These are phyloP conservation scores for Acanthosoma haemorrhoidale DNA, from an alignment of 2,888 invertebrate genomes.

Conservation along the genomic window DNA sequence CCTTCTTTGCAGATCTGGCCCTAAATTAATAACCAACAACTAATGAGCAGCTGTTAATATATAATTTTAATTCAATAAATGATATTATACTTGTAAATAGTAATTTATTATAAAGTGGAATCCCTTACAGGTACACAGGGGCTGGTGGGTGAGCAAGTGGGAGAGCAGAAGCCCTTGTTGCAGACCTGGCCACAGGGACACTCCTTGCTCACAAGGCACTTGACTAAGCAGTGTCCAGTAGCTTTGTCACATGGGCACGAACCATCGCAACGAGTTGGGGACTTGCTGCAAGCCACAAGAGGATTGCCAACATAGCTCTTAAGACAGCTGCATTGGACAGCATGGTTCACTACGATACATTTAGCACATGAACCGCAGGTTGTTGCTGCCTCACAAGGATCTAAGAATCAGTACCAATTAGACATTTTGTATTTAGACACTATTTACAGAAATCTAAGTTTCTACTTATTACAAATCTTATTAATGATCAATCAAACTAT, in stretches of 20 bases:
- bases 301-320: slow-evolving; percentile 77
- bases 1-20: slow-evolving; percentile 71
- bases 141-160: slow-evolving; percentile 44
- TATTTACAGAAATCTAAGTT: no score
- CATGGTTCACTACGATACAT: slow-evolving; percentile 76
- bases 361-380: slow-evolving; percentile 79
- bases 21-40: slow-evolving; percentile 46
- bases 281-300: slow-evolving; percentile 67
- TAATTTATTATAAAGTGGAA: neutral
- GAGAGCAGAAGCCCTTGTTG: slow-evolving; percentile 45
- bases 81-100: neutral
- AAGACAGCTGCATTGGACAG: slow-evolving; percentile 80
- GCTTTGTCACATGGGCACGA: slow-evolving; percentile 72
- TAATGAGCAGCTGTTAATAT: neutral
- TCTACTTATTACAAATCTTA: no score
- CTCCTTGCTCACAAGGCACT: slow-evolving; percentile 60
- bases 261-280: slow-evolving; percentile 66
- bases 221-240: slow-evolving; percentile 67
- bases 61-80: neutral
- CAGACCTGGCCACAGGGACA: slow-evolving; percentile 82
- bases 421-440: no score
- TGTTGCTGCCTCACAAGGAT: slow-evolving; percentile 68
- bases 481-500: no score
- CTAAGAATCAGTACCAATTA: slow-evolving; percentile 53
- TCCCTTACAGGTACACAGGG: slow-evolving; percentile 55